Conservation (phyloP, 2,888 invertebrate species). For the Gari tellinella region DNA sequence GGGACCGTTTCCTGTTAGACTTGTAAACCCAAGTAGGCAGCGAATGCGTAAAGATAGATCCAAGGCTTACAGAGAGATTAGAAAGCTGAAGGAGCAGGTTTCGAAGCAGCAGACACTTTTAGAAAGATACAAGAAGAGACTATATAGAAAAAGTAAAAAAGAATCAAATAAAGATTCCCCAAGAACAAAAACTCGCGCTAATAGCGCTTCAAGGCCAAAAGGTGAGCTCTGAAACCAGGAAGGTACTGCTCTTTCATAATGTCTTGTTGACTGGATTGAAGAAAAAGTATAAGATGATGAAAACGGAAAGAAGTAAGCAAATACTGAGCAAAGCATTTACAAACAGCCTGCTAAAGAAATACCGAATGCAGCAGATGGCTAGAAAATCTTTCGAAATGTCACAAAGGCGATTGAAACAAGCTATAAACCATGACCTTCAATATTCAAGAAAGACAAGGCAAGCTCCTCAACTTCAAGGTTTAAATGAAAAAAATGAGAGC, state of each 20-base stretch:
- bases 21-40: slow-evolving; percentile 4
- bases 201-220: slow-evolving; percentile 25
- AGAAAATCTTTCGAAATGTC: background rate
- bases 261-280: slow-evolving; percentile 17
- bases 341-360: slow-evolving; percentile 16
- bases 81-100: slow-evolving; percentile 10
- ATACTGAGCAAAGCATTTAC: slow-evolving; percentile 4
- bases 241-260: slow-evolving; percentile 33
- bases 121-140: slow-evolving; percentile 20
- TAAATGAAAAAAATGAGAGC: slow-evolving; percentile 3
- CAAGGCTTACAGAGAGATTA: slow-evolving; percentile 23
- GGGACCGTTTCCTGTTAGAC: slow-evolving; percentile 6
- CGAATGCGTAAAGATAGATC: slow-evolving; percentile 18
- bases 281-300: slow-evolving; percentile 21
- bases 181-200: slow-evolving; percentile 23
- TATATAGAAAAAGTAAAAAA: slow-evolving; percentile 7
- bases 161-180: slow-evolving; percentile 9
- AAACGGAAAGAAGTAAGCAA: slow-evolving; percentile 9
- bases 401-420: slow-evolving; percentile 8
- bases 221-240: slow-evolving; percentile 8
- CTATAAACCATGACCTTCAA: too few relatives aligned
- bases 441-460: too few relatives aligned
- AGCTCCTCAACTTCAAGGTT: too few relatives aligned
- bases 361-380: slow-evolving; percentile 8
- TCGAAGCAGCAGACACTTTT: background rate